phyloP scores from a whole-genome alignment of 2,888 invertebrate species.

The Sminthurides aquaticus region DNA sequence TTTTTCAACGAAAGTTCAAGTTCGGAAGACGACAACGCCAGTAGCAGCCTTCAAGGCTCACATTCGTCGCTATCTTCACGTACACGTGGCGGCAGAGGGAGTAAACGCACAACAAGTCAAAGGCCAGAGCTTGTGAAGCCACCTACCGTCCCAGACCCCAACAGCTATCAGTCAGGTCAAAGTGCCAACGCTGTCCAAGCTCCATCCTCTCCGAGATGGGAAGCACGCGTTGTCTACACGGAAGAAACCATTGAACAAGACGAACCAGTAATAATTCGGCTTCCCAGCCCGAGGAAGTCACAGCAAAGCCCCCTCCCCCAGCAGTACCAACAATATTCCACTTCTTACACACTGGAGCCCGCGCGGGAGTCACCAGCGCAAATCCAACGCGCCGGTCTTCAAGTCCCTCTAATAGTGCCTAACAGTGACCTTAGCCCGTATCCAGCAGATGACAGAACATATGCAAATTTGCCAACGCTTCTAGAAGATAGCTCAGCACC shows the following conservation, averaged over 20 bases:
- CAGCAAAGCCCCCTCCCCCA: neutral
- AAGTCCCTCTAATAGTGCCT: slow-evolving; percentile 18
- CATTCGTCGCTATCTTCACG: slow-evolving; percentile 38
- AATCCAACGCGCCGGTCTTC: neutral
- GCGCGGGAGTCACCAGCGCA: neutral
- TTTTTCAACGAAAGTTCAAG: slow-evolving; percentile 33
- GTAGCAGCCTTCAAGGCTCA: slow-evolving; percentile 35
- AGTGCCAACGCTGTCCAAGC: neutral
- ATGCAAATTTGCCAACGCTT: slow-evolving; percentile 22
- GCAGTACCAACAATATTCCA: neutral
- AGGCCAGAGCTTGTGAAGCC: slow-evolving; percentile 12
- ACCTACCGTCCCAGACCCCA: neutral
- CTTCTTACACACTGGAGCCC: neutral
- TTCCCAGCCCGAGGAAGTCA: slow-evolving; percentile 30
- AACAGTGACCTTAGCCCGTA: slow-evolving; percentile 6
- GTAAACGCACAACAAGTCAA: neutral
- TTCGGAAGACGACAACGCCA: slow-evolving; percentile 32
- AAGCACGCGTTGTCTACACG: slow-evolving; percentile 41
- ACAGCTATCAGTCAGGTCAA: neutral
- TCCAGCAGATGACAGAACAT: slow-evolving; percentile 22
- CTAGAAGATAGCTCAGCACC: slow-evolving; percentile 28
- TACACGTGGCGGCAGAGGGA: neutral
- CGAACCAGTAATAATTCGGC: slow-evolving; percentile 33
- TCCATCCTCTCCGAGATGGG: slow-evolving; percentile 32
- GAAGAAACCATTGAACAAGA: slow-evolving; percentile 34